Evolutionary conservation across 2,888 invertebrate species (phyloP), one percentile per base, ranked within the genome.

Genomic region (Tetropium fuscum): DNA sequence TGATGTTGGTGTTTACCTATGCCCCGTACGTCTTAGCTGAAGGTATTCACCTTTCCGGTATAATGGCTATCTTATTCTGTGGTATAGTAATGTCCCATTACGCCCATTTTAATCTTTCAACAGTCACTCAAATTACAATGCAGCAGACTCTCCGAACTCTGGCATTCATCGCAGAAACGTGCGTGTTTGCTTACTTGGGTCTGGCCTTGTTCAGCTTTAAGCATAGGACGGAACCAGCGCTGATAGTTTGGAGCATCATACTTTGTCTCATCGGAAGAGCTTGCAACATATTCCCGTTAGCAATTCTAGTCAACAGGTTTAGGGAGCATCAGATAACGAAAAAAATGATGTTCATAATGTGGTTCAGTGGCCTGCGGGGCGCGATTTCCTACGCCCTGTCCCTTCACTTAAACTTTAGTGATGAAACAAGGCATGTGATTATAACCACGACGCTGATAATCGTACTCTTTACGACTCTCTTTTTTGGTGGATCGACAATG

Each of bases 31-130:
- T 97, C 1, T 84, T 99, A 55, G 98, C 99, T 32, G 99, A 99
- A 84, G 98, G 98, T 16, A 81, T 81, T 41, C 82, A 82, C 65
- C 64, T 87, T 81, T 73, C 84, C 90, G 95, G 98, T 62, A 99
- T 99, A 59, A 99, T 99, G 98, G 98, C 99, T 4, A 99, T 99
- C 75, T 83, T 99, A 70, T 98, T 98, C 81, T 97, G 97, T 84
- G 99, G 98, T 4, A 96, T 99, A 77, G 97, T 98, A 1, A 99
- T 99, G 99, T 98, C 98, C 0, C 99, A 99, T 81, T 99, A 99
- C 81, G 98, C 98, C 8, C 99, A 99, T 85, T 95, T 95, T 78
- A 99, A 99, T 82, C 84, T 99, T 36, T 98, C 98, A 0, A 98
- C 98, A 0, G 93, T 99, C 13, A 98, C 98, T 0, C 99, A 99